Base-by-base conservation (phyloP, 2,113 vertebrate species). In the Piprites chloris region DNA sequence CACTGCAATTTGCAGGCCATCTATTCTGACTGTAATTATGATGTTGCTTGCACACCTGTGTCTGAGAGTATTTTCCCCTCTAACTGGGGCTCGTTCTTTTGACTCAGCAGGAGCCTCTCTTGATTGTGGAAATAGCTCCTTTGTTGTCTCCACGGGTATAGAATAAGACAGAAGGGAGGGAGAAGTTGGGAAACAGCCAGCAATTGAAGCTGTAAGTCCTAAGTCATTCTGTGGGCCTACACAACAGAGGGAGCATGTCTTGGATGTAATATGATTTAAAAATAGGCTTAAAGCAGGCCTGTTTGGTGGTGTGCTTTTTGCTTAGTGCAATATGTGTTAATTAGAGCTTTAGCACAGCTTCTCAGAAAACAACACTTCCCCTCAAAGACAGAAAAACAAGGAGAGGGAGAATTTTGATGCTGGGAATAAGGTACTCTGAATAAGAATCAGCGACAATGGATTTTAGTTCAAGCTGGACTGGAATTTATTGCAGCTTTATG, bases 1-100 rank as follows among this genome's bases (percentile, higher is more conserved):
- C 66, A 0, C 3, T 53, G 79, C 67, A 66, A 66, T 91, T 92
- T 90, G 41, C 42, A 84, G 85, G 17, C 88, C 75, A 68, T 72
- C 73, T 87, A 71, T 93, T 93, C 46, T 76, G 78, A 12, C 49
- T 92, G 46, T 75, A 86, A 94, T 97, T 95, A 76, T 55, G 74
- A 82, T 92, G 91, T 93, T 1, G 15, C 39, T 80, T 81, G 47
- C 87, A 92, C 86, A 92, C 79, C 95, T 95, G 62, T 92, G 85
- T 73, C 78, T 73, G 44, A 46, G 86, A 71, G 39, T 39, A 47
- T 95, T 95, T 87, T 82, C 69, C 72, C 75, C 41, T 78, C 23
- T 74, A 83, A 79, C 73, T 71, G 30, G 78, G 35, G 28, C 50
- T 91, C 41, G 46, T 89, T 90, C 59, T 96, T 93, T 87, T 42